phyloP scores from a whole-genome alignment of 2,113 vertebrate species.

The Mesitornis unicolor region DNA sequence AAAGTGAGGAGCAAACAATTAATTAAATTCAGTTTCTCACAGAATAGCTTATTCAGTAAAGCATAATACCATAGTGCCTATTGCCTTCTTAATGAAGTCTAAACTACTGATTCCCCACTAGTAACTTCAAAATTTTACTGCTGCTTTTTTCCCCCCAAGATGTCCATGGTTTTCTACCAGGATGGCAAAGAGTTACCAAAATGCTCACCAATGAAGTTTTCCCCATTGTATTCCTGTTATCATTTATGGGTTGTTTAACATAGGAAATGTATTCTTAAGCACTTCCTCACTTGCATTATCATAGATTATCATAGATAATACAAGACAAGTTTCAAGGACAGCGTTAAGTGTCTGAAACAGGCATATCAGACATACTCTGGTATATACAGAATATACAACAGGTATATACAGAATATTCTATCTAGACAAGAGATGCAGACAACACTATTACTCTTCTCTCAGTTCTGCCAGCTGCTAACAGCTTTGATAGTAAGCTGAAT shows the following conservation, averaged over 20 bases:
- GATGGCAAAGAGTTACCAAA: not conserved
- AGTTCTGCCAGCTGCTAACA: not conserved
- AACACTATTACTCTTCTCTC: not conserved
- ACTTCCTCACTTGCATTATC: not conserved
- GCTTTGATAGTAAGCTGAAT: not conserved
- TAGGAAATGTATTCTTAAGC: slow-evolving; percentile 27
- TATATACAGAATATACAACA: no score
- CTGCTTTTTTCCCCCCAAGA: not conserved
- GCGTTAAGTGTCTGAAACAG: not conserved
- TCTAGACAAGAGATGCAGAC: not conserved
- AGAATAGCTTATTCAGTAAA: not conserved
- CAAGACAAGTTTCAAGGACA: slow-evolving; percentile 8
- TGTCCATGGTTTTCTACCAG: not conserved
- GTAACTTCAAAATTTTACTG: not conserved
- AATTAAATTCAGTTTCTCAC: not conserved
- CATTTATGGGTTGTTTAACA: not conserved
- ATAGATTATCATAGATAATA: not conserved
- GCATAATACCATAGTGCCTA: not conserved
- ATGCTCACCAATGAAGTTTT: not conserved
- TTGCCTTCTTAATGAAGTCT: not conserved
- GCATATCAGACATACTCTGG: no score
- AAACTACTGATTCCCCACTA: not conserved
- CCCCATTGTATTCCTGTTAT: not conserved
- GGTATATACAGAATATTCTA: no score
- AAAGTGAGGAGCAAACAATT: not conserved